Percentiles rank a stretch among this genome's conserved stretches.
These are phyloP conservation scores for Myoxocephalus aenaeus DNA, from an alignment of 2,797 vertebrate genomes.

Conservation along the genomic window DNA sequence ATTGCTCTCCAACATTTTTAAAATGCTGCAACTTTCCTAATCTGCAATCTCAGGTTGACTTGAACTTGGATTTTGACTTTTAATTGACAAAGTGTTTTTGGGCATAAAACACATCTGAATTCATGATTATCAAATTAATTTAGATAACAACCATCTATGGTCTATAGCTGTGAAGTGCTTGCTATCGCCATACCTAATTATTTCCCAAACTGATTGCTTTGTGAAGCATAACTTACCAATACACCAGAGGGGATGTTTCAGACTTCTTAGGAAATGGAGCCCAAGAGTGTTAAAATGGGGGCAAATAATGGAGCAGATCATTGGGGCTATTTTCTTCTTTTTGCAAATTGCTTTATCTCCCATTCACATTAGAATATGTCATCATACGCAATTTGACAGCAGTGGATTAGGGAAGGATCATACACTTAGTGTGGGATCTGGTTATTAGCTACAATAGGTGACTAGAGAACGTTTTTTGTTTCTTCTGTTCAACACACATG, in stretches of 20 bases:
- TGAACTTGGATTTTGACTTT: neutral
- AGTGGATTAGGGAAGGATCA: slow-evolving; percentile 20
- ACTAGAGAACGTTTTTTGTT: neutral
- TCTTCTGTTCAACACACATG: neutral
- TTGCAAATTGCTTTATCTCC: slow-evolving; percentile 40
- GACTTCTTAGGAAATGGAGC: slow-evolving; percentile 29
- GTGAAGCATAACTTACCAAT: slow-evolving; percentile 32
- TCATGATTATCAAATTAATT: slow-evolving; percentile 20
- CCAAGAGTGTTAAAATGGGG: slow-evolving; percentile 33
- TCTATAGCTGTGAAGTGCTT: slow-evolving; percentile 19
- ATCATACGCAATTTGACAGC: slow-evolving; percentile 38
- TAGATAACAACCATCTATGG: slow-evolving; percentile 18
- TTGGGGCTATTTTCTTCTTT: slow-evolving; percentile 37
- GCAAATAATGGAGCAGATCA: slow-evolving; percentile 43
- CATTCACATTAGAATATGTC: slow-evolving; percentile 27
- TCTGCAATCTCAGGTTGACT: neutral
- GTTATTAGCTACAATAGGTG: slow-evolving; percentile 7
- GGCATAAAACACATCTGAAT: slow-evolving; percentile 10
- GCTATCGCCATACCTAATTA: slow-evolving; percentile 21
- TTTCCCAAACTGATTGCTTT: slow-evolving; percentile 38
- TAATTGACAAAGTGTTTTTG: slow-evolving; percentile 1
- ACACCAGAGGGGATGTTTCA: slow-evolving; percentile 32
- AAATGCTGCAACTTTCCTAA: neutral
- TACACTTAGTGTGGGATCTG: slow-evolving; percentile 5
- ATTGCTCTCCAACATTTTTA: neutral